Evolutionary conservation across 2,888 invertebrate genomes (phyloP), one percentile per base, ranked within the genome.

Genomic region (Kuschelorhynchus macadamiae): DNA sequence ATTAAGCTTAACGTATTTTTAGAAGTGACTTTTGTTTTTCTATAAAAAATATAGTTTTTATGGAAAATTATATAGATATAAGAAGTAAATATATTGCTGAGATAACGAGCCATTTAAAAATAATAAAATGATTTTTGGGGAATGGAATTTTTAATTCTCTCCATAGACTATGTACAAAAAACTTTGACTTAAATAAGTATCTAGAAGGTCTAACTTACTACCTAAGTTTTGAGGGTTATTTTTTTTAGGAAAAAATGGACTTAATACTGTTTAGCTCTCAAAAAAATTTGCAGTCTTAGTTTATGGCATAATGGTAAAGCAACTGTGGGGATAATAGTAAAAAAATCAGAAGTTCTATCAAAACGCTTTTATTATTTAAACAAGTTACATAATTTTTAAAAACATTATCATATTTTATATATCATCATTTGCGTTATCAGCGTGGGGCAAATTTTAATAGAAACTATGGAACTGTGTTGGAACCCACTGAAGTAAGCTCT

Each of bases 401-500:
- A 46, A 46, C 20, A 46, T 20, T 46, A 9, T 18, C 20, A 11
- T 20, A 20, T 46, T 20, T 46, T 46, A 46, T 20, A 46, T 46
- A 46, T 46, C 46, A 20, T 18, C 46, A 18, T 18, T 46, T 46
- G 20, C 46, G 20, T 46, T 46, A 8, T 46, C 46, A 46, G 46
- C 17, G 20, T 46, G 46, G 20, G 46, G 9, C 20, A 18, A 46
- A 46, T 46, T 46, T 46, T 46, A 20, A 11, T 46, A 46, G 20
- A 20, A 46, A 46, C 20, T 20, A 5, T 20, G 46, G 20, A 20
- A 46, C 17, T 2, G 17, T 20, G 20, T 46, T 46, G 46, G 46
- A 46, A 46, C 46, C 46, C 46, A 17, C 21, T 11, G 46, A 20
- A 56, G 30, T 17, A 68, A 68, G 17, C 12, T 14, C 42, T 69